Base-by-base conservation (phyloP, 2,888 invertebrate species). In the Psylliodes chrysocephalus region DNA sequence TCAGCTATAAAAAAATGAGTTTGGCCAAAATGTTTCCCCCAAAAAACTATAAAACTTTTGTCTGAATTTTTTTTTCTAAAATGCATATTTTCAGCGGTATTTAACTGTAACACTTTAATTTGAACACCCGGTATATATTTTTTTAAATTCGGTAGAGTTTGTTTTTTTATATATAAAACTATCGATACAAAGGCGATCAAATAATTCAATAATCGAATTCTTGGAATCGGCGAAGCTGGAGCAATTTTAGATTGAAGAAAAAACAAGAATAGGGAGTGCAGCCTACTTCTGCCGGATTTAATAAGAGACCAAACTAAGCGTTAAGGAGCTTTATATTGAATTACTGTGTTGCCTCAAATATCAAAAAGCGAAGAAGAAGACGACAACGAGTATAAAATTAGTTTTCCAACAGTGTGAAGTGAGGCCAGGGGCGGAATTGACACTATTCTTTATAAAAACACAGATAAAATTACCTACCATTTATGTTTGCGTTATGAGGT, bases 321-420 rank as follows among this genome's bases (percentile, higher is more conserved):
- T 69, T 61, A 63, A 66, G 66, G 53, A 35, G 46, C 47, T 64
- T 64, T 57, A 64, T 66, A 70, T 70, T 63, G 63, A 63, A 66
- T 70, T 70, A 68, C 64, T 52, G 33, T 60, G 62, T 68, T 65
- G 67, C 64, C 64, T 68, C 66, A 56, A 63, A 68, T 66, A 68
- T 68, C 66, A 66, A 64, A 65, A 66, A 64, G 60, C 60, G 54
- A 60, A 40, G 60, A 67, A 52, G 53, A 67, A 40, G 60, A 63
- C 28, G 46, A 66, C 61, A 51, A 44, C 52, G 60, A 63, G 63
- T 63, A 67, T 65, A 59, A 60, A 67, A 69, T 69, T 67, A 69
- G 63, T 52, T 64, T 60, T 49, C 56, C 57, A 47, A 55, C 60
- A 60, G 62, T 62, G 62, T 60, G 62, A 55, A 47, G 59, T 25